Percentiles rank a stretch among this genome's conserved stretches.
These are phyloP conservation scores for Bubo bubo DNA, from an alignment of 2,113 vertebrate species.

Conservation along the genomic window DNA sequence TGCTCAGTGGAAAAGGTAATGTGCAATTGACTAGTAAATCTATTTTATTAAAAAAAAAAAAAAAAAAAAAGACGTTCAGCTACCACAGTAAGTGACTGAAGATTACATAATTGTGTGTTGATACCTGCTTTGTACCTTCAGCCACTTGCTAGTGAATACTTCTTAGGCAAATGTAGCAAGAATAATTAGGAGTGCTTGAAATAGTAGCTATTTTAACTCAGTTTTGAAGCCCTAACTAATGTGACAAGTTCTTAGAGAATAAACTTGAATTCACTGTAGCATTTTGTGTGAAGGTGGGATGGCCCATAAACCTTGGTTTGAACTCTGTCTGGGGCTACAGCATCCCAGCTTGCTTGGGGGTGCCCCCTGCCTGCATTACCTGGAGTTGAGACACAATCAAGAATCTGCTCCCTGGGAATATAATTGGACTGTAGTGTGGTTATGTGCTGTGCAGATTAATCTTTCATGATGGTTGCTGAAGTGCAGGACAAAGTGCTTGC, in stretches of 20 bases:
- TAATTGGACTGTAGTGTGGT: not conserved
- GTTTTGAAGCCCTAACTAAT: not conserved
- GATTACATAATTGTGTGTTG: not conserved
- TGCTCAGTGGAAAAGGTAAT: not conserved
- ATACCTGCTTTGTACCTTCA: not conserved
- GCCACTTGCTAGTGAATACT: not conserved
- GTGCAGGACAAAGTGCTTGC: not conserved
- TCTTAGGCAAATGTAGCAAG: not conserved
- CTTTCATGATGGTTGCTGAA: constrained; percentile 19
- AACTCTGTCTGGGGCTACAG: not conserved
- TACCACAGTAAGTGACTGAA: not conserved
- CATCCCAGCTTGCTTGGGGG: not conserved
- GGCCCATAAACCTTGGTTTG: not conserved
- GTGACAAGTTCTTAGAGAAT: not conserved
- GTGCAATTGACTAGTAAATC: not conserved
- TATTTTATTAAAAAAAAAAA: not conserved
- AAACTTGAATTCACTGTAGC: not conserved
- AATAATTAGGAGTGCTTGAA: not conserved
- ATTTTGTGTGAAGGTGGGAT: not conserved
- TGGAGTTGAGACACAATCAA: not conserved
- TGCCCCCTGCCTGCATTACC: not conserved
- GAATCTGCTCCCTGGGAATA: constrained; percentile 14
- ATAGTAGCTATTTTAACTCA: not conserved
- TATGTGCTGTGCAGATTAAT: not conserved
- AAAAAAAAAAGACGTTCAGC: not conserved